Evolutionary conservation across 2,113 vertebrate species (phyloP).

Genomic region (Larimichthys crocea): DNA sequence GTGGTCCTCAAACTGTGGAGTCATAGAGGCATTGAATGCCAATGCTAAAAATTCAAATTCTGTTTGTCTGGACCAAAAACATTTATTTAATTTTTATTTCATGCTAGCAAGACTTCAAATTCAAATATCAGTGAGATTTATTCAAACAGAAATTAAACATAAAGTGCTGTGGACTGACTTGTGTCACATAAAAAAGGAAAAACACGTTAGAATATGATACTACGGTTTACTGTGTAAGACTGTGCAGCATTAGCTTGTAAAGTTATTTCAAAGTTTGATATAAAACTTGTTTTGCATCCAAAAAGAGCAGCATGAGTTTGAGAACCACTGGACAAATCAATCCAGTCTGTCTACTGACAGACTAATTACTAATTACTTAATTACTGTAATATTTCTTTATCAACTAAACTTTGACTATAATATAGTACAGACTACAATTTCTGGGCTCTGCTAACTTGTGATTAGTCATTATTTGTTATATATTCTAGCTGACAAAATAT

Average conservation of each 20-base stretch:
- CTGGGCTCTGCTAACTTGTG: neutral
- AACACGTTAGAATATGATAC: neutral
- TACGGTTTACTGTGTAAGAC: neutral
- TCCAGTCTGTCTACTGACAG: neutral
- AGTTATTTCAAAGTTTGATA: neutral
- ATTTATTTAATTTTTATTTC: too few relatives aligned
- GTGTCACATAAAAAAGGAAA: neutral
- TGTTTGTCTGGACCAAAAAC: neutral
- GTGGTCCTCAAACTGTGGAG: slow-evolving; percentile 3
- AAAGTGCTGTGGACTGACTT: neutral
- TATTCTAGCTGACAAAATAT: neutral
- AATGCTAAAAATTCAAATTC: neutral
- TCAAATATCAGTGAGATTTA: too few relatives aligned
- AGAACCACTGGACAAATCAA: slow-evolving; percentile 1
- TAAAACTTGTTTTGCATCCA: neutral
- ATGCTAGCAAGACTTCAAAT: too few relatives aligned
- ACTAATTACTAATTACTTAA: neutral
- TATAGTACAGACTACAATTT: neutral
- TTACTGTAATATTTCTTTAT: neutral
- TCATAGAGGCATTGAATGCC: too few relatives aligned
- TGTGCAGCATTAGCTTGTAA: neutral
- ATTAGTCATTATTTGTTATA: neutral
- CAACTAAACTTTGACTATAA: neutral
- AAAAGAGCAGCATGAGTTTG: neutral
- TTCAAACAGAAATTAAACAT: neutral